Evolutionary conservation across 2,888 invertebrate species (phyloP).

Genomic region (Oscheius sp.): DNA sequence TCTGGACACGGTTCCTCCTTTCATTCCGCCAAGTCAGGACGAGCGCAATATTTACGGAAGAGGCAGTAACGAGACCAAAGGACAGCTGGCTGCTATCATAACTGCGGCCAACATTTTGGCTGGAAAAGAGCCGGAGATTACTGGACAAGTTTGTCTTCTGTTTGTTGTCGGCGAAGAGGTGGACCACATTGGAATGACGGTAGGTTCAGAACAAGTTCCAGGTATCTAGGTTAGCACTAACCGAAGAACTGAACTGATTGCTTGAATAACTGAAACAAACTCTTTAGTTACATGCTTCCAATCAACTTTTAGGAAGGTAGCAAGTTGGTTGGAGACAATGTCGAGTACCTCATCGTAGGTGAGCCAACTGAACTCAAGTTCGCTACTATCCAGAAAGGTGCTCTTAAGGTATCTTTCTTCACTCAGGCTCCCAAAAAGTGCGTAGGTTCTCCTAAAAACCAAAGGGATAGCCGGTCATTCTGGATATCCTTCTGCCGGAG

Average conservation of each 20-base stretch:
- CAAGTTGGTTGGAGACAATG: not conserved
- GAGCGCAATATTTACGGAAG: slow-evolving; percentile 65
- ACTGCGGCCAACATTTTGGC: slow-evolving; percentile 59
- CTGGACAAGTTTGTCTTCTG: slow-evolving; percentile 63
- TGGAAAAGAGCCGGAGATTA: slow-evolving; percentile 51
- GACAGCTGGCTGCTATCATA: slow-evolving; percentile 69
- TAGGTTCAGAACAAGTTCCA: slow-evolving; percentile 29
- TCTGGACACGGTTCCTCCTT: slow-evolving; percentile 72
- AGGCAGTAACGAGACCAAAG: slow-evolving; percentile 72
- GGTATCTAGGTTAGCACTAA: too few species aligned
- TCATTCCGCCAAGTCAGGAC: slow-evolving; percentile 62
- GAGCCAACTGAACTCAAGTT: slow-evolving; percentile 71
- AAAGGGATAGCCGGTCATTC: slow-evolving; percentile 63
- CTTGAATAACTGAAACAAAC: too few species aligned
- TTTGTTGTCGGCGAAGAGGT: slow-evolving; percentile 72
- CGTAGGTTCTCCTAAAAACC: slow-evolving; percentile 48
- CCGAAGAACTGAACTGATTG: too few species aligned
- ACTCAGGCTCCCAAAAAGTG: not conserved
- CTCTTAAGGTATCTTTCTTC: slow-evolving; percentile 56
- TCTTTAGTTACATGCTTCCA: not conserved
- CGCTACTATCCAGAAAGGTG: slow-evolving; percentile 70
- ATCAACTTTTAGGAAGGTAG: slow-evolving; percentile 15
- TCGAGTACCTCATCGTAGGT: slow-evolving; percentile 67
- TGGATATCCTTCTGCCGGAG: slow-evolving; percentile 67
- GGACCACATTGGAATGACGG: slow-evolving; percentile 70